Evolutionary conservation across 2,888 invertebrate species (phyloP), one percentile per base, ranked within the genome.

Genomic region (Erynnis tages): DNA sequence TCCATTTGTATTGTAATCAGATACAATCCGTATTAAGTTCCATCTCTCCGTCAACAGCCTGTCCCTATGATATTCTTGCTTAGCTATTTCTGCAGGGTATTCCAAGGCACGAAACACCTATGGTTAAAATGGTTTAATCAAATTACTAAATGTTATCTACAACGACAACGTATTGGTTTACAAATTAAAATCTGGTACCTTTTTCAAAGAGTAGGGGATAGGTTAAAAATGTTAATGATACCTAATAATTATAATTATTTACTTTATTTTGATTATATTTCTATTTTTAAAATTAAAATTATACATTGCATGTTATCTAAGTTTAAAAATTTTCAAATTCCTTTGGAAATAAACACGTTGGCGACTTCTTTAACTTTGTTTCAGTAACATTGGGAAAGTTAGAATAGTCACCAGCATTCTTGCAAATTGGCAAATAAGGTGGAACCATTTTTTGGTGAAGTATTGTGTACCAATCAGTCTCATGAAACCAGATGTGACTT

Each of bases 401-500:
- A 1, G 90, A 87, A 0, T 92, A 82, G 62, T 96, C 95, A 1
- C 91, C 92, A 2, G 88, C 73, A 50, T 82, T 74, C 23, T 72
- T 71, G 8, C 90, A 82, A 27, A 72, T 69, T 0, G 95, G 95
- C 17, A 91, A 65, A 61, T 90, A 94, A 0, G 92, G 92, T 0
- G 95, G 90, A 10, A 73, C 70, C 0, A 94, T 74, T 77, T 93
- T 94, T 70, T 94, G 93, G 73, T 95, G 92, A 56, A 96, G 93
- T 62, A 98, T 90, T 14, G 91, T 90, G 55, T 93, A 91, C 97
- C 97, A 98, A 73, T 96, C 93, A 1, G 93, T 92, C 2, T 93
- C 91, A 43, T 91, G 86, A 72, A 98, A 98, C 97, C 98, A 99
- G 46, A 90, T 90, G 78, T 98, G 97, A 53, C 91, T 91, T 82